Base-by-base conservation (phyloP, 1,140 invertebrate genomes). In the Lasioglossum baleicum region DNA sequence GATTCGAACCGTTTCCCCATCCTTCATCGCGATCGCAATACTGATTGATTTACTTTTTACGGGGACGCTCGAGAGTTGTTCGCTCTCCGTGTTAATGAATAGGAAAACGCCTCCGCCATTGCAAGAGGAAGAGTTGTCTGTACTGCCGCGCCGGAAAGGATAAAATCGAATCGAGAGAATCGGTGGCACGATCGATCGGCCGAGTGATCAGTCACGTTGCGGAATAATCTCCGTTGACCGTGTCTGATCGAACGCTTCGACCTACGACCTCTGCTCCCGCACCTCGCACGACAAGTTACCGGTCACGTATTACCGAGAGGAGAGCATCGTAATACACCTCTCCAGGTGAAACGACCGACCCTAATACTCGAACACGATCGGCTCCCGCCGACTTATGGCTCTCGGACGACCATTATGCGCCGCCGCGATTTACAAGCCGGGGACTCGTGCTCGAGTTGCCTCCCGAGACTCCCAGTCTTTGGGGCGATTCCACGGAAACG, bases 21-120 rank as follows among this genome's bases (percentile, higher is more conserved):
- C 75, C 58, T 63, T 67, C 56, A 60, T 48, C 60, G 74, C 40
- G 7, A 67, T 40, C 48, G 17, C 58, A 35, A 58, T 20, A 48
- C 4, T 11, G 68, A 71, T 69, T 60, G 60, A 74, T 78, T 74
- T 48, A n/a, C 31, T 72, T 74, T 83, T 77, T 65, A 83, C 44
- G 22, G 15, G 51, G 8, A 48, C 17, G 15, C 35, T 40, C 48
- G 35, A 70, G 20, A 26, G 1, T 6, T 10, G 56, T 22, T 60
- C 48, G 56, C 17, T 53, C 51, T 53, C 6, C 51, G n/a, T 31
- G 20, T 70, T 56, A 35, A 74, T 20, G 44, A 51, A 64, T 63
- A n/a, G 31, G 26, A 17, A 7, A 2, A 15, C 15, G 15, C 58
- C 17, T 48, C 44, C 44, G 44, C 44, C 13, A 10, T 48, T 48